These are phyloP conservation scores for Erebia palarica DNA, from an alignment of 2,888 invertebrate genomes.

Conservation along the genomic window DNA sequence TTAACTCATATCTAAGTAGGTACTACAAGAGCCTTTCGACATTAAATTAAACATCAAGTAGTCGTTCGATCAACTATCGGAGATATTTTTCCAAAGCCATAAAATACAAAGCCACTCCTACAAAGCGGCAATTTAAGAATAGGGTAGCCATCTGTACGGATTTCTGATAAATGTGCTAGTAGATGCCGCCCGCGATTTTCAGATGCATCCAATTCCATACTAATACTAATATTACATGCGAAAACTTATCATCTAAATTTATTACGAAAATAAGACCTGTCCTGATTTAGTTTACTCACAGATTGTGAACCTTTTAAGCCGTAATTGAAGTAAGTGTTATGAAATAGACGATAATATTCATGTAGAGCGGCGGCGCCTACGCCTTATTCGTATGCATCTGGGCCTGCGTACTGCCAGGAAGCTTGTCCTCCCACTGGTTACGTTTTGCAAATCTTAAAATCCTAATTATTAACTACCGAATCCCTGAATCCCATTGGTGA, in stretches of 20 bases:
- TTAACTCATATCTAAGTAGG: not conserved
- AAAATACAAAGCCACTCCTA: slow-evolving; percentile 18
- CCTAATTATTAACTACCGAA: not conserved
- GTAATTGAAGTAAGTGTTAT: slow-evolving; percentile 49
- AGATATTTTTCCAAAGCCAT: slow-evolving; percentile 15
- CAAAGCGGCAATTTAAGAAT: slow-evolving; percentile 16
- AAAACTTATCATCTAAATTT: not conserved
- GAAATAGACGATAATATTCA: slow-evolving; percentile 65
- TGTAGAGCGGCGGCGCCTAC: slow-evolving; percentile 66
- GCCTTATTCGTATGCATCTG: slow-evolving; percentile 68
- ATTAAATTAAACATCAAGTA: not conserved
- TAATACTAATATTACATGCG: too few species aligned
- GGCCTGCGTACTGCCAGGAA: slow-evolving; percentile 56
- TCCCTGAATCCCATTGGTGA: not conserved
- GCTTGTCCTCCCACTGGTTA: slow-evolving; percentile 63
- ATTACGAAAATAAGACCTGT: not conserved
- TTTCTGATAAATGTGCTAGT: not conserved
- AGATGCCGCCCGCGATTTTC: too few species aligned
- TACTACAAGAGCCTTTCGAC: slow-evolving; percentile 2
- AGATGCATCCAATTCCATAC: too few species aligned
- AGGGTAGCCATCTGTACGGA: slow-evolving; percentile 1
- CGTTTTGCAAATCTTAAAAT: slow-evolving; percentile 28
- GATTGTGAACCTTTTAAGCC: slow-evolving; percentile 13
- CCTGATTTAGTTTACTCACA: slow-evolving; percentile 6
- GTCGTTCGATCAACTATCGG: not conserved